Conservation (phyloP, 2,888 invertebrate genomes). For the Sarcophaga variegata region DNA sequence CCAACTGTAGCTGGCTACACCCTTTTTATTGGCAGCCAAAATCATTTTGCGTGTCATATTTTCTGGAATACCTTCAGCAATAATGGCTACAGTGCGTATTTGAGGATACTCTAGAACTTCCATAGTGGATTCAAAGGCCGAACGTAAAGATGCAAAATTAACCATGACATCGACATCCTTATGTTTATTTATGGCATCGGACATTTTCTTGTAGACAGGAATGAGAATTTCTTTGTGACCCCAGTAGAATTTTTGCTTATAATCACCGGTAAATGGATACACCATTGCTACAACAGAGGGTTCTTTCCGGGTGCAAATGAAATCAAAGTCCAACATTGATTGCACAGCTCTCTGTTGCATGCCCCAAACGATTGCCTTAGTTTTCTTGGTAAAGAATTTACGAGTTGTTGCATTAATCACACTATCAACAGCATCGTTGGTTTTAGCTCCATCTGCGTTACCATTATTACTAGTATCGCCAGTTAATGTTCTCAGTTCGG, state of each 20-base stretch:
- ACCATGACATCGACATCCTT: constrained; percentile 97
- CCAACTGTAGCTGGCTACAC: constrained; percentile 96
- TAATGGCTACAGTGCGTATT: constrained; percentile 97
- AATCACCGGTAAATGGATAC: constrained; percentile 99
- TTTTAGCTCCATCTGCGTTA: constrained; percentile 78
- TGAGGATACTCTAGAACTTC: constrained; percentile 97
- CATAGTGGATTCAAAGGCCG: constrained; percentile 97
- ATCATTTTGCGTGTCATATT: constrained; percentile 98
- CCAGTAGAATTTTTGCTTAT: constrained; percentile 99
- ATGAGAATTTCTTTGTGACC: constrained; percentile 98
- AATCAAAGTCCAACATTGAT: constrained; percentile 82
- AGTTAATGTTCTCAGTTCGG: constrained; percentile 80
- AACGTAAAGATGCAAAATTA: constrained; percentile 98
- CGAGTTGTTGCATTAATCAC: constrained; percentile 76
- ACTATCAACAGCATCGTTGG: constrained; percentile 72
- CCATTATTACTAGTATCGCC: constrained; percentile 68
- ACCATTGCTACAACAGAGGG: constrained; percentile 98
- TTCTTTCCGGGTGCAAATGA: constrained; percentile 86
- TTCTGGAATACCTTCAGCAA: constrained; percentile 99
- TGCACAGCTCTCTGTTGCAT: constrained; percentile 99
- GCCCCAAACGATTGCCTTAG: constrained; percentile 98
- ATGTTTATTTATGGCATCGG: constrained; percentile 97
- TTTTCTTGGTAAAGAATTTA: constrained; percentile 90
- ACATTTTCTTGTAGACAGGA: constrained; percentile 98
- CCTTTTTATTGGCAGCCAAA: constrained; percentile 90